Base-by-base conservation (phyloP, 2,888 invertebrate genomes). In the Strigamia maritima region DNA sequence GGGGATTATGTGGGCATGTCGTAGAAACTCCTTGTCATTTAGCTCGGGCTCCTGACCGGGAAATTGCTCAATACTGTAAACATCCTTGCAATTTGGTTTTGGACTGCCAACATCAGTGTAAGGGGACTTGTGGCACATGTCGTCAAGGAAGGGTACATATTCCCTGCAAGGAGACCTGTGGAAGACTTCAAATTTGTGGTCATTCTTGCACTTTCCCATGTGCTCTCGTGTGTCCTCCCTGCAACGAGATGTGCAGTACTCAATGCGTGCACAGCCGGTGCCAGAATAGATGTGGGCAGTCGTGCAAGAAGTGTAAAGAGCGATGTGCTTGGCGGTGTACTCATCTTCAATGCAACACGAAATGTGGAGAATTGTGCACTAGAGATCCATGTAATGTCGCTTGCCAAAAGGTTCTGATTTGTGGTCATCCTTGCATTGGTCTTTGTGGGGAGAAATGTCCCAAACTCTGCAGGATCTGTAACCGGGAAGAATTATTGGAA, bases 391-490 rank as follows among this genome's bases (percentile, higher is more conserved):
- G 86, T 79, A 60, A 83, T 19, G 80, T 82, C 49, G 83, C 84
- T 4, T 86, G 88, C 81, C 77, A 19, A 38, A 40, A 54, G 2
- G n/a, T 26, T 10, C 31, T 87, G 1, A 31, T 75, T 1, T 88
- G 87, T 81, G 82, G 83, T 1, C 87, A 87, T 80, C 79, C 60
- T 0, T 86, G 88, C 81, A 82, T 85, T 76, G 87, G 87, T 0
- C 77, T 86, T 10, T 87, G 87, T 82, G 87, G 87, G 1, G 87
- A 87, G 80, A 79, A 81, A 2, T 87, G 87, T 81, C 86, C 86
- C 0, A 79, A 31, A 0, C 77, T 83, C 84, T 80, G 80, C 49
- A 19, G 80, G 44, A 70, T 76, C 6, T 80, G 80, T 54, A 22
- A 80, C 38, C 40, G 49, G 16, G 78, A 70, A 12, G 26, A 79